phyloP scores from a whole-genome alignment of 2,113 vertebrate species.

The Lasiurus borealis region DNA sequence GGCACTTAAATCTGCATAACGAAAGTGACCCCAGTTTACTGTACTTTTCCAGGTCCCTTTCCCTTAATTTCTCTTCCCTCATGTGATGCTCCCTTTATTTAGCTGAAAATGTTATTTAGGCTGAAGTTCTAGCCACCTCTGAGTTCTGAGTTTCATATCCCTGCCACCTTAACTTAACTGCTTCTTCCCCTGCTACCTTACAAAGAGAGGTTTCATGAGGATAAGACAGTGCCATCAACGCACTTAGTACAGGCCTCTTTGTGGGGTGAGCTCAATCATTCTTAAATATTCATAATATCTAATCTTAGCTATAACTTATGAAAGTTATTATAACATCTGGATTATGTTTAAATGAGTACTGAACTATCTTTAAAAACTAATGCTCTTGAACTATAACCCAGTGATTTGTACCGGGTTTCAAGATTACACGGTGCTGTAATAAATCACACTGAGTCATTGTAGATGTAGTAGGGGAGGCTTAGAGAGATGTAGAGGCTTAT shows the following conservation, averaged over 20 bases:
- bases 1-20: neutral
- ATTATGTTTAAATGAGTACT: neutral
- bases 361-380: conserved; percentile 24
- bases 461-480: neutral
- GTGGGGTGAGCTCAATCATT: neutral
- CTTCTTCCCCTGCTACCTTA: too few relatives aligned
- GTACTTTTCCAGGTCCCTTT: neutral
- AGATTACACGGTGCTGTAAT: neutral
- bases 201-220: neutral
- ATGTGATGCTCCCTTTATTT: neutral
- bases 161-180: too few relatives aligned
- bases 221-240: neutral
- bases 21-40: neutral
- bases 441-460: neutral
- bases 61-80: neutral
- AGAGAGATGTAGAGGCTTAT: neutral
- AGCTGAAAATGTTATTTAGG: neutral
- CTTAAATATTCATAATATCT: neutral
- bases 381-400: neutral
- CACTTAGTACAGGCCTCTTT: neutral
- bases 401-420: neutral
- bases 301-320: neutral
- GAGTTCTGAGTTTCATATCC: conserved; percentile 2
- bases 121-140: neutral
- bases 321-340: neutral